Percentiles rank a stretch among this genome's conserved stretches.
Conservation (phyloP, 2,888 invertebrate species). For the Trachelus tabidus region DNA sequence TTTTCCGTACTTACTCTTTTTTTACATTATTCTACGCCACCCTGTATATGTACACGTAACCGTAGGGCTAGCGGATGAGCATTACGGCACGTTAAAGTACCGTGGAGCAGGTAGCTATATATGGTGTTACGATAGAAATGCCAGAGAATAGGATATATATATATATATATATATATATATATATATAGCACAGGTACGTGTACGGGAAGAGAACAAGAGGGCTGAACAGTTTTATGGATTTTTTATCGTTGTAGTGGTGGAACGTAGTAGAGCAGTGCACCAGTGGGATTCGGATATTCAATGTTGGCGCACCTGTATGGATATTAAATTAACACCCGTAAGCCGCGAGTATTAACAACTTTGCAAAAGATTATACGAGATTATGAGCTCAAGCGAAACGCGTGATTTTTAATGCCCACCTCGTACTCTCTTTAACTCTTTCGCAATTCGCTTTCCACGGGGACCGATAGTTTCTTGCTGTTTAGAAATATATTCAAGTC, state of each 20-base stretch:
- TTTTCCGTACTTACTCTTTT: background rate
- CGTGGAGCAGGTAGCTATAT: background rate
- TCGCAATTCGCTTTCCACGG: background rate
- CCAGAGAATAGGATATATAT: background rate
- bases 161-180: background rate
- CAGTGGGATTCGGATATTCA: conserved; percentile 66
- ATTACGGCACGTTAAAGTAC: background rate
- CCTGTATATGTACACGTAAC: conserved; percentile 6
- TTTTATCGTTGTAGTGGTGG: conserved; percentile 56
- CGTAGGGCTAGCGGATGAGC: conserved; percentile 16
- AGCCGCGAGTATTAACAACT: conserved; percentile 67
- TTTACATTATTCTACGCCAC: background rate
- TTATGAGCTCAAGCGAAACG: conserved; percentile 67
- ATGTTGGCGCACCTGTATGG: conserved; percentile 67
- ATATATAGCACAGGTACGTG: background rate
- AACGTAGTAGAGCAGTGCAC: conserved; percentile 32
- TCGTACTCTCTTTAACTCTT: conserved; percentile 27
- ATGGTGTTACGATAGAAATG: background rate
- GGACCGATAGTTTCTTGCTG: conserved; percentile 18
- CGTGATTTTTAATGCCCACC: conserved; percentile 65
- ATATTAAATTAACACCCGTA: conserved; percentile 67
- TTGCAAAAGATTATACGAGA: conserved; percentile 67
- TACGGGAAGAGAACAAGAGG: conserved; percentile 25
- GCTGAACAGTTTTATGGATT: conserved; percentile 61
- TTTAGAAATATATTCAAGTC: conserved; percentile 44